Evolutionary conservation across 2,797 vertebrate genomes (phyloP).

Genomic region (Distichodus sexfasciatus): DNA sequence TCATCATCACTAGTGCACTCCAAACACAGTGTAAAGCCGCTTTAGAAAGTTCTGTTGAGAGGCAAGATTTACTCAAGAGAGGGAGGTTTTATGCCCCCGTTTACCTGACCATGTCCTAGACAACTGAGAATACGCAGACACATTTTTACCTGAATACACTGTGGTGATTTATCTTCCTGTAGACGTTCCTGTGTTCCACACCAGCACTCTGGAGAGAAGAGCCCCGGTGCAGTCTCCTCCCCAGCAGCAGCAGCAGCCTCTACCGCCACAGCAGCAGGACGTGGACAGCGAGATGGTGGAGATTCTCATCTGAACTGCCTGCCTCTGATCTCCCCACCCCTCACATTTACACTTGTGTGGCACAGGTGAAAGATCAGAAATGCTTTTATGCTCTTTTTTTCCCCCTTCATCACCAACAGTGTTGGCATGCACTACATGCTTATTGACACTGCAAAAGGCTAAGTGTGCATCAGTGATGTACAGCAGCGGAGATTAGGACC

Average conservation of each 20-base stretch:
- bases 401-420: neutral
- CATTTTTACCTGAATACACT: too few relatives aligned
- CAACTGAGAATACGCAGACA: too few relatives aligned
- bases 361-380: constrained; percentile 61
- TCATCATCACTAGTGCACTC: too few relatives aligned
- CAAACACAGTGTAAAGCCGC: too few relatives aligned
- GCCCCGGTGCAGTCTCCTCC: constrained; percentile 75
- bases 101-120: too few relatives aligned
- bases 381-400: constrained; percentile 14
- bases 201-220: constrained; percentile 86
- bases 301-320: constrained; percentile 88
- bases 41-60: too few relatives aligned
- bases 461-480: neutral
- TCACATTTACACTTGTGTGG: constrained; percentile 8
- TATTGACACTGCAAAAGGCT: constrained; percentile 8
- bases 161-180: neutral
- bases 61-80: too few relatives aligned
- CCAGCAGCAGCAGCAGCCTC: constrained; percentile 80
- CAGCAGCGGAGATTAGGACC: constrained; percentile 52
- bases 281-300: constrained; percentile 94
- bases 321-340: neutral
- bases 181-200: constrained; percentile 80
- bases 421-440: constrained; percentile 49
- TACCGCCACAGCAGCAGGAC: constrained; percentile 71
- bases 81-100: too few relatives aligned